Evolutionary conservation across 2,113 vertebrate genomes (phyloP).

Genomic region (Cromileptes altivelis): DNA sequence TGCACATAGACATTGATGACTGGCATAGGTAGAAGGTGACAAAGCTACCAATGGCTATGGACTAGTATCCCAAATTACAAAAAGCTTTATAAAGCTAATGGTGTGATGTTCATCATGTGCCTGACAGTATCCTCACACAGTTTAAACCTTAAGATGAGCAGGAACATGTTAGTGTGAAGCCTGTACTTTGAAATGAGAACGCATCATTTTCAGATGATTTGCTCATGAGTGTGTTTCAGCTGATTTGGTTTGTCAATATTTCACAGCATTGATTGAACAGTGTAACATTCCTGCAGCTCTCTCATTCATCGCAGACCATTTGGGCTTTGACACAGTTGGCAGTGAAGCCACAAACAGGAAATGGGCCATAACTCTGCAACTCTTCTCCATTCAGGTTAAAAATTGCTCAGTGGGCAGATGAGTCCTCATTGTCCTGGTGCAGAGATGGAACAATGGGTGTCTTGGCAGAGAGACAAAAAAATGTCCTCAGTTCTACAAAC

Average conservation of each 20-base stretch:
- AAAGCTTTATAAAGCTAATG: neutral
- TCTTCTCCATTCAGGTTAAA: constrained; percentile 1
- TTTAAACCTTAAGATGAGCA: too few species aligned
- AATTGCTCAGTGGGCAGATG: constrained; percentile 27
- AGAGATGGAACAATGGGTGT: neutral
- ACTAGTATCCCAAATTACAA: neutral
- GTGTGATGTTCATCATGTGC: neutral
- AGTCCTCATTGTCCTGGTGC: neutral
- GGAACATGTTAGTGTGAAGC: too few species aligned
- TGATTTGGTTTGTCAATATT: neutral
- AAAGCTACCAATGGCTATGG: too few species aligned
- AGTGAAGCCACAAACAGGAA: constrained; percentile 23
- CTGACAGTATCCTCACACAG: neutral
- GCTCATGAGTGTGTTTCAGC: neutral
- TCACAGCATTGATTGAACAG: neutral
- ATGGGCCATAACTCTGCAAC: neutral
- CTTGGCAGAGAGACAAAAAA: neutral
- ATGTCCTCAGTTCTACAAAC: neutral
- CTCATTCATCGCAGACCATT: neutral
- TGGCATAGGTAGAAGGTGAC: too few species aligned
- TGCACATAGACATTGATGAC: too few species aligned
- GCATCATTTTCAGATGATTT: neutral
- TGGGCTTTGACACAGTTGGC: constrained; percentile 17
- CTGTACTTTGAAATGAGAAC: too few species aligned
- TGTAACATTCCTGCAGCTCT: neutral